Evolutionary conservation across 2,113 vertebrate species (phyloP).

Genomic region (Delphinapterus leucas): DNA sequence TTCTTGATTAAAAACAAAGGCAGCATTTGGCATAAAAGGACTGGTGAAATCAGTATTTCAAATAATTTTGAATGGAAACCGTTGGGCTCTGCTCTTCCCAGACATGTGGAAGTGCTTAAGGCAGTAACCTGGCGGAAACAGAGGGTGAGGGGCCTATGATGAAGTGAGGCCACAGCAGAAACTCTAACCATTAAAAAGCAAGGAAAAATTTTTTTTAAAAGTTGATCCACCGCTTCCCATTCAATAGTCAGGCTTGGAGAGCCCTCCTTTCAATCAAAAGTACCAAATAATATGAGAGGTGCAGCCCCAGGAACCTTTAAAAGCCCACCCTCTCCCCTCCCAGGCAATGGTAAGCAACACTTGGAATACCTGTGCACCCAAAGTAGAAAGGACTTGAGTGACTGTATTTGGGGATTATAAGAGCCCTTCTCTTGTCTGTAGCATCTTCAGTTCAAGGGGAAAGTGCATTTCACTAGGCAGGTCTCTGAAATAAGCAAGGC

Average conservation of each 20-base stretch:
- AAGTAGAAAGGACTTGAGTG: neutral
- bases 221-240: neutral
- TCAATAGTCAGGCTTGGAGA: neutral
- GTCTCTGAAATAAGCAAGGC: neutral
- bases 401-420: accelerated
- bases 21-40: neutral
- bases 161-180: neutral
- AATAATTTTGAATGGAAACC: neutral
- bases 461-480: neutral
- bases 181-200: neutral
- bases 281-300: neutral
- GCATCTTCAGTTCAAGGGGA: neutral
- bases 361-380: neutral
- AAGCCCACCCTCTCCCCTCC: neutral
- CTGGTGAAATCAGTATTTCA: neutral
- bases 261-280: neutral
- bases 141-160: neutral
- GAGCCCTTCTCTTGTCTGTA: neutral
- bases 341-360: neutral
- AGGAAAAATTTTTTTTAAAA: neutral
- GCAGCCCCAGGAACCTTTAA: neutral
- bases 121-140: neutral
- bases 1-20: constrained; percentile 48
- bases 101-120: constrained; percentile 29
- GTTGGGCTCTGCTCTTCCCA: neutral